Percentiles rank a stretch among this genome's conserved stretches.
Conservation (phyloP, 1,140 invertebrate genomes). For the Diachasma alloeum region DNA sequence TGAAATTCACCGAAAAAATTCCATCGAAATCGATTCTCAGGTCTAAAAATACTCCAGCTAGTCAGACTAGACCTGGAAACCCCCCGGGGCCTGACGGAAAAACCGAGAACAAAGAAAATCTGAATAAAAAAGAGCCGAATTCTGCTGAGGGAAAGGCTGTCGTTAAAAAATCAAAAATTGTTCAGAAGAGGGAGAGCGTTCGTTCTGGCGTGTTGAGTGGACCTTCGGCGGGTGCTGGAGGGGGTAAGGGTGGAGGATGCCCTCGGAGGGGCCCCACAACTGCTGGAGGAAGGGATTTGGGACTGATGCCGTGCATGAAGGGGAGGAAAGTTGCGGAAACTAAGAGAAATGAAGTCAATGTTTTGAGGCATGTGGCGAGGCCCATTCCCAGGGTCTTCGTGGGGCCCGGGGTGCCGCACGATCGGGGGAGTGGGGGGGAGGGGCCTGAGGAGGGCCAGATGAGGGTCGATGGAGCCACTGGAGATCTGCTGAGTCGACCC, state of each 20-base stretch:
- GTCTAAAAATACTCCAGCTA: background rate
- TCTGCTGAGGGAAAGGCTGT: background rate
- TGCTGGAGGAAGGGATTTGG: background rate
- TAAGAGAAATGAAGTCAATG: slow-evolving; percentile 20
- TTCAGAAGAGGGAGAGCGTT: background rate
- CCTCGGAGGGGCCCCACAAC: background rate
- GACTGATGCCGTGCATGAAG: slow-evolving; percentile 33
- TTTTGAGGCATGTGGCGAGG: slow-evolving; percentile 11
- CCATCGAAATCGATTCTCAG: background rate
- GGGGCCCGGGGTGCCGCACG: slow-evolving; percentile 20
- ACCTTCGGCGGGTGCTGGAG: background rate
- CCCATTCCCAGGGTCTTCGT: slow-evolving; percentile 23
- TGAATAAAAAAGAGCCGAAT: background rate
- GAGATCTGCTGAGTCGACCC: slow-evolving; percentile 40
- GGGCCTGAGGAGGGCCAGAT: background rate
- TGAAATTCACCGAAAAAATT: background rate
- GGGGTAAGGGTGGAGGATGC: no score
- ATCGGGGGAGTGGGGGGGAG: background rate
- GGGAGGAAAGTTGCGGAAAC: background rate
- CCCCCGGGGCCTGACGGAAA: background rate
- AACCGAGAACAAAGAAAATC: background rate
- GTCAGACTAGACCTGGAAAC: background rate
- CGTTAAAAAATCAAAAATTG: background rate
- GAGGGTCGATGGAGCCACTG: slow-evolving; percentile 4
- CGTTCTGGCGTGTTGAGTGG: background rate